Conservation (phyloP, 64 coral and sea anemone species). For the Stichodactyla mertensii region DNA sequence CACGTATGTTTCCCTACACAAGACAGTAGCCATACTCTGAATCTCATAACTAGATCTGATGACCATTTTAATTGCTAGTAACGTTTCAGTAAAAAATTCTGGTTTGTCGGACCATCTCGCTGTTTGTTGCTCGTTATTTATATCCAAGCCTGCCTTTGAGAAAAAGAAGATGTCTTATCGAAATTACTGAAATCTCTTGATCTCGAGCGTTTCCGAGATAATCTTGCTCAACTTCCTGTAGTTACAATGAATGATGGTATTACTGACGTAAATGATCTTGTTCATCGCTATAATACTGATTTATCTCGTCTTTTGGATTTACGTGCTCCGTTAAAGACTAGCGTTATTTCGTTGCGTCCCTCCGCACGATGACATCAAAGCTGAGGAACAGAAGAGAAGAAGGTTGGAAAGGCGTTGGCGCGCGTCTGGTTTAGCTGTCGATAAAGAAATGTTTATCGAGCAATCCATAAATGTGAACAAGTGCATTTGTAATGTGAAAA, state of each 20-base stretch:
- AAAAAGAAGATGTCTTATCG: slow-evolving; percentile 9
- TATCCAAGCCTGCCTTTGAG: neutral
- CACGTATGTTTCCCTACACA: slow-evolving; percentile 18
- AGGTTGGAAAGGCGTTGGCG: slow-evolving; percentile 28
- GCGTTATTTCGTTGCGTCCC: slow-evolving; percentile 3
- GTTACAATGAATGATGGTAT: neutral
- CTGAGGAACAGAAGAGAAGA: slow-evolving; percentile 14
- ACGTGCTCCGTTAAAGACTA: slow-evolving; percentile 20
- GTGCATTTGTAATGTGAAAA: slow-evolving; percentile 22
- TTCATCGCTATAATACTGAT: slow-evolving; percentile 5
- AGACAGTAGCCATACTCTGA: slow-evolving; percentile 4
- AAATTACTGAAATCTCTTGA: slow-evolving; percentile 14
- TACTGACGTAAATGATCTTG: slow-evolving; percentile 22
- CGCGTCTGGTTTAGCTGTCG: neutral
- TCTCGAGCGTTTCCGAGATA: neutral
- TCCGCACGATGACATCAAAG: slow-evolving; percentile 14
- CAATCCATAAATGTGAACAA: slow-evolving; percentile 27
- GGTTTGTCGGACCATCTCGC: slow-evolving; percentile 18
- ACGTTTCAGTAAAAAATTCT: neutral
- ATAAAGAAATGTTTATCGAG: slow-evolving; percentile 36
- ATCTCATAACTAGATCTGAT: slow-evolving; percentile 25
- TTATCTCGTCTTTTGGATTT: slow-evolving; percentile 16
- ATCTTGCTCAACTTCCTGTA: neutral
- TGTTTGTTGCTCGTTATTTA: neutral
- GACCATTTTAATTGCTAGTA: neutral